Base-by-base conservation (phyloP, 2,888 invertebrate species). In the Macrophya annulata region DNA sequence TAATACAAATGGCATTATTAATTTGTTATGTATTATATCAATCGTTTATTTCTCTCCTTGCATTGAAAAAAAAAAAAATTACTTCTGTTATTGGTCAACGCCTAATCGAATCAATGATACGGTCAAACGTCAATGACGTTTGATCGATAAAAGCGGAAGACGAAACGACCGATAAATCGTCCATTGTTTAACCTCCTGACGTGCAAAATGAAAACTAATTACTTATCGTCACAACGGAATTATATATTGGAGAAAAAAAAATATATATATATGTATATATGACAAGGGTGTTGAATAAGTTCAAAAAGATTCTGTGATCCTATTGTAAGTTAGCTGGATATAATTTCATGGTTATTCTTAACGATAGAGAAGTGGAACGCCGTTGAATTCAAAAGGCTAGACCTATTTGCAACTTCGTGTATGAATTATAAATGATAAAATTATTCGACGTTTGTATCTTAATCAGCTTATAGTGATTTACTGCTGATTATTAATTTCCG, bases 371-470 rank as follows among this genome's bases (percentile, higher is more conserved):
- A 81, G 81, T 81, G 15, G 81, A 81, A 81, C 81, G 62, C 31
- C n/a, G 43, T 59, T 45, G 15, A 74, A 74, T 74, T 45, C 12
- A 17, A 21, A 71, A 74, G 72, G 72, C 45, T 74, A 74, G 45
- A 74, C 72, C n/a, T 43, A 81, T 81, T 81, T 43, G 62, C 40
- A 81, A 81, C 4, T 40, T 59, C 37, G 62, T 21, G 62, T 43
- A 31, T n/a, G 62, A 81, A 81, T 81, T 81, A 81, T 25, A 43
- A 81, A 81, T 21, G 81, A 43, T n/a, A n/a, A 40, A 43, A 77
- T 77, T 81, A 81, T n/a, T 81, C 59, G 6, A 6, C 40, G 25
- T 51, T 25, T 31, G 15, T 77, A 31, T 55, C n/a, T n/a, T 25
- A 21, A 37, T 15, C 25, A 43, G 4, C 15, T 48, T 25, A 25